Percentiles rank a stretch among this genome's conserved stretches.
Evolutionary conservation across 2,888 invertebrate species (phyloP).

Genomic region (Lottia scabra): DNA sequence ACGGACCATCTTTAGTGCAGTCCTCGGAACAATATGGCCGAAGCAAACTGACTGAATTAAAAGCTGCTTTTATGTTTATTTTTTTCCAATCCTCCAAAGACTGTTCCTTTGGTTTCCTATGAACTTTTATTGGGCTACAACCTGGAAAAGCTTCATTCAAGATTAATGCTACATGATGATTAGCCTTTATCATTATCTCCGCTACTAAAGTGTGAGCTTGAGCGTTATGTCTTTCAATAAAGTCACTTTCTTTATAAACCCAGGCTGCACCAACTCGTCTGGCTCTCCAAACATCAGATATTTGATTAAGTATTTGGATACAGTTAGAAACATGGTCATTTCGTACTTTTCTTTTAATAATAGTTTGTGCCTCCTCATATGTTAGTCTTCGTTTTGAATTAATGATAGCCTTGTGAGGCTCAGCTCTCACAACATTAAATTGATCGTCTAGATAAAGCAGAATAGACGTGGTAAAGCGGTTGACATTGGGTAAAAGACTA

Average conservation of each 20-base stretch:
- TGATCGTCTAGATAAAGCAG: constrained; percentile 36
- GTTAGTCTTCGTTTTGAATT: constrained; percentile 32
- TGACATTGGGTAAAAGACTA: constrained; percentile 40
- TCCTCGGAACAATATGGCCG: too few species aligned
- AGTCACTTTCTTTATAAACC: constrained; percentile 42
- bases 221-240: constrained; percentile 34
- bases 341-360: constrained; percentile 24
- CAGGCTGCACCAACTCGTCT: constrained; percentile 55
- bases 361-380: constrained; percentile 41
- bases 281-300: constrained; percentile 47
- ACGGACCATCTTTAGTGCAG: too few species aligned
- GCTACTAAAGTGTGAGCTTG: constrained; percentile 53
- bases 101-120: constrained; percentile 41
- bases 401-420: constrained; percentile 30
- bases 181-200: constrained; percentile 58
- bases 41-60: constrained; percentile 37
- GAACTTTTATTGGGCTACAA: constrained; percentile 49
- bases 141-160: constrained; percentile 45
- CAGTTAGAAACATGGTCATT: constrained; percentile 5
- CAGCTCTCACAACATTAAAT: constrained; percentile 25
- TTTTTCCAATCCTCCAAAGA: constrained; percentile 48
- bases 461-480: constrained; percentile 42
- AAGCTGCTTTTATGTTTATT: constrained; percentile 49
- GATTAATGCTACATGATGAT: constrained; percentile 50
- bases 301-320: constrained; percentile 41